Evolutionary conservation across 2,888 invertebrate species (phyloP).

Genomic region (Hoplodrina blanda): DNA sequence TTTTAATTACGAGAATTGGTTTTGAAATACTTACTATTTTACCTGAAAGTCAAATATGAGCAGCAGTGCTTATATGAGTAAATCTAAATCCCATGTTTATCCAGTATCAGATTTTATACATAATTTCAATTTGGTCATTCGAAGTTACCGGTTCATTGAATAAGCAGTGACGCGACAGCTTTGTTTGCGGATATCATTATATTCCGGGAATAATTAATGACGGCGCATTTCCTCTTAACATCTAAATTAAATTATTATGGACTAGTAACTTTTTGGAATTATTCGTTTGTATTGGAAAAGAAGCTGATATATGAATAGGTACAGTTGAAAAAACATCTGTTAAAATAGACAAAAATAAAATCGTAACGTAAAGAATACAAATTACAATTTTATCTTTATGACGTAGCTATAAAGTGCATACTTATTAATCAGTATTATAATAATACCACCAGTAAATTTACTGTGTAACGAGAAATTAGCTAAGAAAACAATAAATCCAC

Average conservation of each 20-base stretch:
- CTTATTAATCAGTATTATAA: constrained; percentile 14
- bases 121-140: constrained; percentile 27
- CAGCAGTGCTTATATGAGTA: background rate
- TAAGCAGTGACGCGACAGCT: constrained; percentile 44
- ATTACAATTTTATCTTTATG: background rate
- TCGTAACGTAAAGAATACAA: background rate
- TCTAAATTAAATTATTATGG: constrained; percentile 29
- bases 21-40: too few relatives aligned
- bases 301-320: background rate
- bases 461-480: constrained; percentile 34
- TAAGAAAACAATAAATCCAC: constrained; percentile 58
- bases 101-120: background rate
- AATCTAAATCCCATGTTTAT: constrained; percentile 14
- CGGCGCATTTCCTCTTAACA: constrained; percentile 1
- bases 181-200: constrained; percentile 43
- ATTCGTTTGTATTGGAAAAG: background rate
- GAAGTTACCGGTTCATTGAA: constrained; percentile 61
- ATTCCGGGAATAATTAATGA: constrained; percentile 27
- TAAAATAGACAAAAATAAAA: too few relatives aligned
- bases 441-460: background rate
- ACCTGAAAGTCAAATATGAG: constrained; percentile 1
- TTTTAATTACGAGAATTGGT: too few relatives aligned
- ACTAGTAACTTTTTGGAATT: background rate
- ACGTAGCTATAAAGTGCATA: constrained; percentile 4
- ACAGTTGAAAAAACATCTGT: too few relatives aligned